Base-by-base conservation (phyloP, 2,797 vertebrate genomes). In the Hipposideros larvatus region DNA sequence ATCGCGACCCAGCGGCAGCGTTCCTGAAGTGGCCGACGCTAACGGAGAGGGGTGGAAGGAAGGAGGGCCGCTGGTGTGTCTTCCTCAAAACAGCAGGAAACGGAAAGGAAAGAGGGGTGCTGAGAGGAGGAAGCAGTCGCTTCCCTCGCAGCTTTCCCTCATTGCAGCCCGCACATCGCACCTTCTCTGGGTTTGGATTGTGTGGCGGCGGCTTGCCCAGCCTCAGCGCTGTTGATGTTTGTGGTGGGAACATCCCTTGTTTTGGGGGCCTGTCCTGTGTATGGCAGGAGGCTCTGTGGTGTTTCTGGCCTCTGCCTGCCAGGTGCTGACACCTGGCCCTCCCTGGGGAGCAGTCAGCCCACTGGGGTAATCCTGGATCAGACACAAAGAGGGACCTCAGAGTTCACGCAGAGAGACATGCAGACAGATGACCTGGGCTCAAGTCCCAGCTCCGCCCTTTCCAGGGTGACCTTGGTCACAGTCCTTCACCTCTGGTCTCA, bases 1-100 rank as follows among this genome's bases (percentile, higher is more conserved):
- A 70, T n/a, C 66, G 55, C 65, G 4, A 37, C 93, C 87, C 88
- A 91, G 79, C 48, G 22, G 57, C 78, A 59, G 66, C 84, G 75
- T 84, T 88, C 94, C 90, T 22, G 31, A 96, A 91, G 82, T 16
- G 65, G 95, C 70, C 46, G 26, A n/a, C 5, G 90, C 53, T 86
- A 43, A 28, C 46, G 66, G 82, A 43, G 90, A 68, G 57, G 51
- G 19, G 37, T 0, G 31, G 24, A 46, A 34, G 71, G 53, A 68
- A 1, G 61, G 73, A 61, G 63, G 80, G 43, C 34, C 21, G 22
- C 22, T 0, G 5, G 10, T 41, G 22, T 31, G 37, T 26, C 78
- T 79, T 65, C 55, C 83, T 90, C 90, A 53, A 78, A 84, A 41
- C n/a, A 28, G 41, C 11, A 7, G 63, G 77, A 4, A 26, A 41